Base-by-base conservation (phyloP, 1,140 invertebrate genomes). In the Andrena cerasifolii region DNA sequence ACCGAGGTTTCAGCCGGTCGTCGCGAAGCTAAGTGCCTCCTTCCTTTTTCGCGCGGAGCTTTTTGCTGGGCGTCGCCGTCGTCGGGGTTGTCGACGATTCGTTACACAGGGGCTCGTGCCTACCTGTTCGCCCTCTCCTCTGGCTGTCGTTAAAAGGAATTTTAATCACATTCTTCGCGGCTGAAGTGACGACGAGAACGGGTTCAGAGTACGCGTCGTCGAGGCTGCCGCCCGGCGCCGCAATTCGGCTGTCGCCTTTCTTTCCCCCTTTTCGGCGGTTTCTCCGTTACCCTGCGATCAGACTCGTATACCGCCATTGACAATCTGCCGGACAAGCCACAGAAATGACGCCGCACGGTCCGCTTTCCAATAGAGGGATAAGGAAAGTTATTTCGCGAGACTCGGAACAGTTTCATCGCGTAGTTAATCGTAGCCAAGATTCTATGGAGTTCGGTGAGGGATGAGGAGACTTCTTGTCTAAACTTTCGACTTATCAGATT, bases 151-250 rank as follows among this genome's bases (percentile, higher is more conserved):
- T 84, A 83, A 89, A 90, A 89, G 87, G 87, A 86, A 89, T 90
- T 88, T 89, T 89, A 88, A 86, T 90, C 86, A 85, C 88, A 82
- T 89, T 89, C 86, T 86, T 84, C 78, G 68, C 62, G 79, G 73
- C 78, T 85, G 63, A 82, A 87, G 86, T 85, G 81, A 84, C 83
- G 85, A 86, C 84, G 86, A 86, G 86, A 75, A 81, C 77, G 31
- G 75, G 43, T 70, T 77, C 47, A 14, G 18, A 40, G 36, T 62
- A 53, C 67, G 21, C n/a, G 73, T 28, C 16, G 36, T 28, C 16
- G 36, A 54, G 43, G 33, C 43, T 40, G 36, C 4, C 36, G 36
- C 4, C 36, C 4, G 40, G 18, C 21, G 28, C 63, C 47, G 49
- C 26, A 21, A 36, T 40, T 66, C 47, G 24, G 47, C 28, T 31